A percentile compares a stretch with the other conserved stretches of the same genome.
These are phyloP conservation scores for Sylvicola fuscatus DNA, from an alignment of 2,888 invertebrate genomes.

Conservation along the genomic window DNA sequence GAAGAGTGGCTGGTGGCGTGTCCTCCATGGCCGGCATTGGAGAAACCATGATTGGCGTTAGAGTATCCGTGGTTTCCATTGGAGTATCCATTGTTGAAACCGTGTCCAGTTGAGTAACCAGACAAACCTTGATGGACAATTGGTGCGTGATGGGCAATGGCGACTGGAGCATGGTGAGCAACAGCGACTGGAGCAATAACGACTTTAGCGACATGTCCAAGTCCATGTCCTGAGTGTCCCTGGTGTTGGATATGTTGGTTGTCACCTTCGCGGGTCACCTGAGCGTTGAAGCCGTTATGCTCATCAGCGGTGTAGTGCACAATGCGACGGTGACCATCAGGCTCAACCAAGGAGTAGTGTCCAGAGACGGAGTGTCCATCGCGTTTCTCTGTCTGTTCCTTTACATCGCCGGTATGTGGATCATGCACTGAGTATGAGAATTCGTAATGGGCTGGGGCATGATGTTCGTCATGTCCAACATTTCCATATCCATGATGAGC, in stretches of 20 bases:
- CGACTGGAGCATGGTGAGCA: background rate
- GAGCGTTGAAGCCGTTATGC: constrained; percentile 7
- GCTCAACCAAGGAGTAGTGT: constrained; percentile 20
- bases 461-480: no score
- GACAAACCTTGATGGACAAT: background rate
- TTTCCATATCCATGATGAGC: background rate
- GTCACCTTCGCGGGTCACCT: constrained; percentile 6
- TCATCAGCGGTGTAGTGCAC: constrained; percentile 10
- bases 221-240: background rate
- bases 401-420: constrained; percentile 21
- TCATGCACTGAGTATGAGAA: constrained; percentile 18
- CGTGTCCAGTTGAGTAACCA: constrained; percentile 2
- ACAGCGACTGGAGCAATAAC: constrained; percentile 3
- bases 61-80: no score
- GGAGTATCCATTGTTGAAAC: no score
- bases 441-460: constrained; percentile 17
- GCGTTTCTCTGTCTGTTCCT: constrained; percentile 21
- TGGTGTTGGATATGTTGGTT: constrained; percentile 1
- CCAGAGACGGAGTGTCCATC: constrained; percentile 23
- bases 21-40: background rate
- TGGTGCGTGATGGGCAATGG: background rate
- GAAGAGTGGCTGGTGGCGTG: constrained; percentile 1
- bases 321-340: constrained; percentile 22
- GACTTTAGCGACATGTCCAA: constrained; percentile 1
- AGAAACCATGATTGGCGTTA: background rate